phyloP scores from a whole-genome alignment of 2,113 vertebrate genomes.

The Tragelaphus buxtoni region DNA sequence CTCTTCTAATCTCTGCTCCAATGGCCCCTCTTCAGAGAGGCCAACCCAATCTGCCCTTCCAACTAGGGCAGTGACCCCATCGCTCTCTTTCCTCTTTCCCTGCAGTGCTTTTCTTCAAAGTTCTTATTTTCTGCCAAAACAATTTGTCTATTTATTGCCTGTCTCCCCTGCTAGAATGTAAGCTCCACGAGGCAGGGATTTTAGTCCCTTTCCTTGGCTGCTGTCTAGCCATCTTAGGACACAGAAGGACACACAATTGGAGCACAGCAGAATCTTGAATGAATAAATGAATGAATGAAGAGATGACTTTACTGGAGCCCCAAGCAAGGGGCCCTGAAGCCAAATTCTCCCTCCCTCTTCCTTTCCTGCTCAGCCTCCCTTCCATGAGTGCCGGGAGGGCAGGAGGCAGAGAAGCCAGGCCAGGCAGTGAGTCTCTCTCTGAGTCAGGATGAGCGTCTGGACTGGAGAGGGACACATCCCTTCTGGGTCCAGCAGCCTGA shows the following conservation, averaged over 20 bases:
- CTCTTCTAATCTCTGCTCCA: not conserved
- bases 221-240: not conserved
- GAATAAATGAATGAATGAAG: not conserved
- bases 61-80: accelerated
- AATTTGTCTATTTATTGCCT: not conserved
- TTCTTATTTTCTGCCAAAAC: not conserved
- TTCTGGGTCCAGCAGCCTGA: not conserved
- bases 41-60: accelerated
- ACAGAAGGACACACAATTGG: not conserved
- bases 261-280: not conserved
- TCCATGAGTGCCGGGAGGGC: not conserved
- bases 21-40: not conserved
- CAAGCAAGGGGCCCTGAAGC: not conserved
- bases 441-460: not conserved
- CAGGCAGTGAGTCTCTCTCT: not conserved
- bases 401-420: not conserved
- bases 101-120: not conserved
- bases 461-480: not conserved
- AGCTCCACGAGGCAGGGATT: not conserved
- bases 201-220: not conserved
- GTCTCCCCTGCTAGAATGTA: not conserved
- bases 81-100: not conserved
- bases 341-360: not conserved
- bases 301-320: not conserved
- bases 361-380: not conserved